Percentiles rank a stretch among this genome's conserved stretches.
Conservation (phyloP, 2,797 vertebrate species). For the Argentina silus region DNA sequence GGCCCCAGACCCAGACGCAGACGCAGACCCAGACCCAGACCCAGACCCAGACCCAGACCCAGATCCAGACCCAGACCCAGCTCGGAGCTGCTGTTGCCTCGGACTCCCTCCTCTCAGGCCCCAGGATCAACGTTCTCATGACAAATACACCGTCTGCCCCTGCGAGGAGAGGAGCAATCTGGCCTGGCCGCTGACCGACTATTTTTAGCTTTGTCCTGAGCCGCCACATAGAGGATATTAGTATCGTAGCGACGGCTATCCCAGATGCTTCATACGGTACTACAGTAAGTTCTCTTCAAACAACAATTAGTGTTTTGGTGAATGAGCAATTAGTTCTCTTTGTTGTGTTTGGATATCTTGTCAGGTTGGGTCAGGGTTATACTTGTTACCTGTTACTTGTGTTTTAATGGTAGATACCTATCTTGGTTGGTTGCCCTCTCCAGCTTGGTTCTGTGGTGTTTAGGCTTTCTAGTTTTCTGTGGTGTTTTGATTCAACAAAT, state of each 20-base stretch:
- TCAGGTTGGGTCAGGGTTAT: too few relatives aligned
- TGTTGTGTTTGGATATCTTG: neutral
- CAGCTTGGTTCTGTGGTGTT: too few relatives aligned
- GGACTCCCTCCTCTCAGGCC: conserved; percentile 40
- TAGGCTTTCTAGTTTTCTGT: too few relatives aligned
- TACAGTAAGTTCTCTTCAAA: conserved; percentile 49
- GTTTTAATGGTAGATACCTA: too few relatives aligned
- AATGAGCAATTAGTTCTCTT: too few relatives aligned
- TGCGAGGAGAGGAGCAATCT: conserved; percentile 64
- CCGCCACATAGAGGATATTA: conserved; percentile 41
- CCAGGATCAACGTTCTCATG: conserved; percentile 62
- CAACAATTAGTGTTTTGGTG: neutral
- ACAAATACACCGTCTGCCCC: conserved; percentile 54
- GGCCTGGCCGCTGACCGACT: conserved; percentile 54
- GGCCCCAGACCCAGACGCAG: conserved; percentile 6
- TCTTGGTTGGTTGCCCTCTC: too few relatives aligned
- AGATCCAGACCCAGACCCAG: conserved; percentile 55
- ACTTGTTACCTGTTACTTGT: too few relatives aligned
- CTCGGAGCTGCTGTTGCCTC: conserved; percentile 55
- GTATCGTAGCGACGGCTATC: conserved; percentile 29
- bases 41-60: conserved; percentile 14
- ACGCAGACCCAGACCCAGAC: conserved; percentile 57
- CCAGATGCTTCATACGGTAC: conserved; percentile 31
- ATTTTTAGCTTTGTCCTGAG: conserved; percentile 66
- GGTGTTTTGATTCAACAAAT: too few relatives aligned